These are phyloP conservation scores for Lithodes maja DNA, from an alignment of 2,888 invertebrate species.

Conservation along the genomic window DNA sequence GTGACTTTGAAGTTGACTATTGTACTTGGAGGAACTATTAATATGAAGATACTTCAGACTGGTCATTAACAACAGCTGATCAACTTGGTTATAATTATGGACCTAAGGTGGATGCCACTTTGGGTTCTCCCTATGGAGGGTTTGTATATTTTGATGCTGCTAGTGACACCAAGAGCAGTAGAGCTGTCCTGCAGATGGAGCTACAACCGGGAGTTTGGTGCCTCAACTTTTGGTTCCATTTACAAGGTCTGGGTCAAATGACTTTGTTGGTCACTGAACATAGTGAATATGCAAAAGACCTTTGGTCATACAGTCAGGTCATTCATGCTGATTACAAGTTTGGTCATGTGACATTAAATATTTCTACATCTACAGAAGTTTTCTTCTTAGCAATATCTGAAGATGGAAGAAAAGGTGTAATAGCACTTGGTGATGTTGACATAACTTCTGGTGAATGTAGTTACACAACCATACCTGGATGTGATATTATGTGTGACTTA, in stretches of 20 bases:
- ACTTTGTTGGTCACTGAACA: slow-evolving; percentile 25
- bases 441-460: slow-evolving; percentile 16
- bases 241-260: slow-evolving; percentile 21
- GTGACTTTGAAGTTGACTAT: slow-evolving; percentile 54
- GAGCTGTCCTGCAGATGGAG: not conserved
- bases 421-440: slow-evolving; percentile 54
- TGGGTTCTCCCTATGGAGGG: slow-evolving; percentile 44
- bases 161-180: not conserved
- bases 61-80: slow-evolving; percentile 42
- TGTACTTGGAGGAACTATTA: slow-evolving; percentile 53
- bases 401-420: slow-evolving; percentile 28
- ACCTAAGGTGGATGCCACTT: slow-evolving; percentile 47
- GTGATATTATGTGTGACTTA: slow-evolving; percentile 50
- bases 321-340: slow-evolving; percentile 42
- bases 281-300: not conserved
- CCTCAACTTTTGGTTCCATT: slow-evolving; percentile 55
- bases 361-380: not conserved
- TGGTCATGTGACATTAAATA: slow-evolving; percentile 30
- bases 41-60: slow-evolving; percentile 61
- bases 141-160: slow-evolving; percentile 48
- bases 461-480: slow-evolving; percentile 50
- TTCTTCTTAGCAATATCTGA: slow-evolving; percentile 37
- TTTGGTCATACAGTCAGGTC: slow-evolving; percentile 20
- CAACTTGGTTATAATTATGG: slow-evolving; percentile 35
- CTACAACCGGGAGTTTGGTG: slow-evolving; percentile 13